phyloP scores from a whole-genome alignment of 2,113 vertebrate species.

The Alosa alosa region DNA sequence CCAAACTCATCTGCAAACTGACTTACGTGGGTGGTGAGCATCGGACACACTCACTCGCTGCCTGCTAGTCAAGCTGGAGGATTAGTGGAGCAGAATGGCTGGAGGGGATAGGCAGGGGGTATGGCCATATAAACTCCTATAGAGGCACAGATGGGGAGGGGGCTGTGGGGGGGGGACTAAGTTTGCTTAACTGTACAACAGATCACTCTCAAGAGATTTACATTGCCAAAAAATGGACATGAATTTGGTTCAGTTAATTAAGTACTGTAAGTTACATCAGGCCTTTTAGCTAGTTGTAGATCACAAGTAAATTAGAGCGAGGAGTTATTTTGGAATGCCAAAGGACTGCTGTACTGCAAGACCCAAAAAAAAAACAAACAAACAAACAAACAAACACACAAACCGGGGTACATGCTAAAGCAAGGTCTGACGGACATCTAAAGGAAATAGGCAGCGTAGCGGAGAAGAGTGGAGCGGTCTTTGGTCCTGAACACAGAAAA shows the following conservation, averaged over 20 bases:
- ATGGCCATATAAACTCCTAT: no score
- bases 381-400: neutral
- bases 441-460: neutral
- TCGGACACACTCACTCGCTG: neutral
- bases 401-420: neutral
- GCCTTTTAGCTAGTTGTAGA: neutral
- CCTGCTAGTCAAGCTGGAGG: no score
- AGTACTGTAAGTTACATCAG: neutral
- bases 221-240: neutral
- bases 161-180: neutral
- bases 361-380: neutral
- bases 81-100: no score
- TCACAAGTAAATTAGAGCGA: neutral
- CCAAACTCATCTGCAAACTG: neutral
- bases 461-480: neutral
- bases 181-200: no score
- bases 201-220: neutral
- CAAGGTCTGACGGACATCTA: neutral
- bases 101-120: neutral
- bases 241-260: neutral
- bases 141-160: no score
- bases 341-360: neutral
- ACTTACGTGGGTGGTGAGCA: neutral
- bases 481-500: slow-evolving; percentile 16
- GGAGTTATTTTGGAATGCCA: neutral